Evolutionary conservation across 2,888 invertebrate genomes (phyloP).

Genomic region (Tachina grossa): DNA sequence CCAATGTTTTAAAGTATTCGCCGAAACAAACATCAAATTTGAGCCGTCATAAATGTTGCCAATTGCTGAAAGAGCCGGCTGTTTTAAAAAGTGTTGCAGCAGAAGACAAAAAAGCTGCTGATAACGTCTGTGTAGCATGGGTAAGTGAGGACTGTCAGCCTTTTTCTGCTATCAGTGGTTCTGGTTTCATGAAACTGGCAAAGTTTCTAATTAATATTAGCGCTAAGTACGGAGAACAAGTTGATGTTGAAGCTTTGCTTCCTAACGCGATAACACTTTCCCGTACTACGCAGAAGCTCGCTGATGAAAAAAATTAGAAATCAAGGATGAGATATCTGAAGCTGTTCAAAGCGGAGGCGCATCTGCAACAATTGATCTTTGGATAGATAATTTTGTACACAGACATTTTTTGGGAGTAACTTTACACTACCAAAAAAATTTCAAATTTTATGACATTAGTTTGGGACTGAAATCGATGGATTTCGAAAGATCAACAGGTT

Average conservation of each 20-base stretch:
- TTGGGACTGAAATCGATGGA: conserved; percentile 70
- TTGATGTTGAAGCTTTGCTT: conserved; percentile 64
- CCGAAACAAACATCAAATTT: too few relatives aligned
- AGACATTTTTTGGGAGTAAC: conserved; percentile 69
- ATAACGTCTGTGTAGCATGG: too few relatives aligned
- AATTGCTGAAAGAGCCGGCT: too few relatives aligned
- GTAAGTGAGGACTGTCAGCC: too few relatives aligned
- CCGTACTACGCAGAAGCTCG: conserved; percentile 54
- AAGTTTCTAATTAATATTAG: too few relatives aligned
- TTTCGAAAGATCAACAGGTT: conserved; percentile 60
- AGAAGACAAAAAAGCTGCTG: too few relatives aligned
- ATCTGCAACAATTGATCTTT: too few relatives aligned
- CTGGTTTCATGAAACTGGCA: too few relatives aligned
- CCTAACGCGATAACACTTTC: conserved; percentile 63
- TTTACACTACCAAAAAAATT: conserved; percentile 69
- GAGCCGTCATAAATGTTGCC: too few relatives aligned
- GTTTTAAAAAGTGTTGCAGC: too few relatives aligned
- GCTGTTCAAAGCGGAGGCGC: too few relatives aligned
- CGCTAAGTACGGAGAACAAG: conserved; percentile 62
- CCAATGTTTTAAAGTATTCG: conserved; percentile 1
- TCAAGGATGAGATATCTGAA: conserved; percentile 52
- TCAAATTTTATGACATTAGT: conserved; percentile 57
- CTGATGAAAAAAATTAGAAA: conserved; percentile 57
- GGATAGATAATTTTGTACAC: conserved; percentile 70
- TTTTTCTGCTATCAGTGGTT: too few relatives aligned